phyloP scores from a whole-genome alignment of 2,113 vertebrate species.

The Dasypus novemcinctus region DNA sequence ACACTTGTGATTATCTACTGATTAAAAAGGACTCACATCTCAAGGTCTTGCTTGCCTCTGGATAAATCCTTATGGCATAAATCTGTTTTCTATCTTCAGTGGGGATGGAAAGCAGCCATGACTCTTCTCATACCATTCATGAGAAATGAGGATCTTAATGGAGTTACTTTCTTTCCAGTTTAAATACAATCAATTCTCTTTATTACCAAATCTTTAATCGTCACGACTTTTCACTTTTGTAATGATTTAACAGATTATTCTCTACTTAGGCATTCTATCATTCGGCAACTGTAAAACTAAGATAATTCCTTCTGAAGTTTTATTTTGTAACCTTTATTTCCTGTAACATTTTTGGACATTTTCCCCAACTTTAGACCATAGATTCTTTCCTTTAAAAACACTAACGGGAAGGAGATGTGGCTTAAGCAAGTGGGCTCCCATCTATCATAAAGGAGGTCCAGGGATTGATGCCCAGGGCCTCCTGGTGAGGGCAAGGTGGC shows the following conservation, averaged over 20 bases:
- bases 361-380: not conserved
- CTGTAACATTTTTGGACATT: not conserved
- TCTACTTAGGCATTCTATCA: not conserved
- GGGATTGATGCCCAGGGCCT: too few species aligned
- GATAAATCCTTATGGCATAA: not conserved
- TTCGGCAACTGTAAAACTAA: not conserved
- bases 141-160: not conserved
- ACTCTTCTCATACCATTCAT: not conserved
- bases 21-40: not conserved
- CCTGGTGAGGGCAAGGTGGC: too few species aligned
- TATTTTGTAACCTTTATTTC: not conserved
- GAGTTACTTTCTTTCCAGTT: conserved; percentile 17
- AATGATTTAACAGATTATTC: not conserved
- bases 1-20: not conserved
- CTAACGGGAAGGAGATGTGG: too few species aligned
- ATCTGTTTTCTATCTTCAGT: conserved; percentile 5
- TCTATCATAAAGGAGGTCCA: too few species aligned
- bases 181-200: not conserved
- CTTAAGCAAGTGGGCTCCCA: too few species aligned
- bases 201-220: not conserved
- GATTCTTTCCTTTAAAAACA: not conserved
- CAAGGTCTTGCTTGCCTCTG: not conserved
- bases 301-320: not conserved
- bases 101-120: not conserved
- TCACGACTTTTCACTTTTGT: not conserved